Base-by-base conservation (phyloP, 2,797 vertebrate genomes). In the Notolabrus celidotus region DNA sequence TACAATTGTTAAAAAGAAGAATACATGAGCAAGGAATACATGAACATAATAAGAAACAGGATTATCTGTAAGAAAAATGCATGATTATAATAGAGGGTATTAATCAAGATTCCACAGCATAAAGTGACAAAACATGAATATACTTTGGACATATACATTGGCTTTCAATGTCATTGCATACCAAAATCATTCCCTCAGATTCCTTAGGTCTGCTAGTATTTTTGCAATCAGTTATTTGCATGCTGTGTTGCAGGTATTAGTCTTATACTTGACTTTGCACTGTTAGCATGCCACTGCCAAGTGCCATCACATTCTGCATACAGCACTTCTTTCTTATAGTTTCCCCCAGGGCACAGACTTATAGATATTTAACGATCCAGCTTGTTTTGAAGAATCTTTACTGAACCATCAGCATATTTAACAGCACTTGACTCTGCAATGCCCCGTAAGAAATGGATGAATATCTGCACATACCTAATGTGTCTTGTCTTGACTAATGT, bases 341-440 rank as follows among this genome's bases (percentile, higher is more conserved):
- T 70, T 54, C 14, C n/a, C 41, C 58, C 34, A 25, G 42, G 60
- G 54, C 53, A 71, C n/a, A n/a, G n/a, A n/a, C n/a, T n/a, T n/a
- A n/a, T n/a, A n/a, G n/a, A n/a, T n/a, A n/a, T n/a, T n/a, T n/a
- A n/a, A n/a, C n/a, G n/a, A n/a, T n/a, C n/a, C n/a, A n/a, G n/a
- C n/a, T n/a, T n/a, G n/a, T n/a, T n/a, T n/a, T n/a, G n/a, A n/a
- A n/a, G n/a, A 11, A 63, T 38, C n/a, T 22, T 19, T 12, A 36
- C 2, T 27, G 11, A 17, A 7, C 20, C 60, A 10, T 52, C 15
- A 42, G n/a, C 66, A 12, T 9, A 17, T 68, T n/a, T 50, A 34
- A 12, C 10, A 3, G 3, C 22, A 38, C 17, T 20, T 39, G 38
- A 56, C 3, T 23, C 27, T 9, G 16, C n/a, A 47, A 34, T 39